Conservation (phyloP, 1,140 invertebrate species). For the Calliopsis andreniformis region DNA sequence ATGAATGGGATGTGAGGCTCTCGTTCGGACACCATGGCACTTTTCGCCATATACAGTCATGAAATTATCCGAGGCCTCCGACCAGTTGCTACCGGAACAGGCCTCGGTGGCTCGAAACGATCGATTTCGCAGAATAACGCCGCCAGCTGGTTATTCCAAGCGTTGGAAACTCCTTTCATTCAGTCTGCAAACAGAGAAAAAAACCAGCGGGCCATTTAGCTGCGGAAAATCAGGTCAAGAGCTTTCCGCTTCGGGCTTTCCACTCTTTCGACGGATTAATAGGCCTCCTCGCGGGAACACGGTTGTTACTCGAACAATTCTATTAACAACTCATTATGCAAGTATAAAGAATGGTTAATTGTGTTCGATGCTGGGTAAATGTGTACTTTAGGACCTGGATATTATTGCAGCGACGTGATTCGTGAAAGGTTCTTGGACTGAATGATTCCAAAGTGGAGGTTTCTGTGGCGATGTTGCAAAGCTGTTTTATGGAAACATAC, state of each 20-base stretch:
- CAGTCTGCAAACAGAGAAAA: conserved; percentile 14
- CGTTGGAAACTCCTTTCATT: conserved; percentile 11
- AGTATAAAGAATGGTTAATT: no score
- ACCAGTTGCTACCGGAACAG: conserved; percentile 12
- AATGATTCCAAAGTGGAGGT: no score
- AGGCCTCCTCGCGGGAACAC: conserved; percentile 18
- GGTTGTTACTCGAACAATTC: background rate
- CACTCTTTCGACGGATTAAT: conserved; percentile 34
- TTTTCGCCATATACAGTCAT: no score
- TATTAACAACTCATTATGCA: no score
- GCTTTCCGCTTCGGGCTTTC: conserved; percentile 34
- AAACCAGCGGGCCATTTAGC: conserved; percentile 36
- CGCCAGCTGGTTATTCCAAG: background rate
- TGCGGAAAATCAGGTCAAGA: conserved; percentile 35
- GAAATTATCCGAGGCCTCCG: conserved; percentile 33
- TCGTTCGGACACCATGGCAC: no score
- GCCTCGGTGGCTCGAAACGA: background rate
- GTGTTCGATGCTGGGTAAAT: no score
- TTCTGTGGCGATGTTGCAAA: no score
- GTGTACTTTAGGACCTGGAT: no score
- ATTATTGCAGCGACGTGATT: no score
- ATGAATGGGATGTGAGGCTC: no score
- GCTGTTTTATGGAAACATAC: no score
- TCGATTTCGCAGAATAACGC: background rate
- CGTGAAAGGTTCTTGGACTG: no score